Percentiles rank a stretch among this genome's conserved stretches.
These are phyloP conservation scores for Theonella swinhoei DNA, from an alignment of 37 sponge, comb jelly and placozoan genomes.

Conservation along the genomic window DNA sequence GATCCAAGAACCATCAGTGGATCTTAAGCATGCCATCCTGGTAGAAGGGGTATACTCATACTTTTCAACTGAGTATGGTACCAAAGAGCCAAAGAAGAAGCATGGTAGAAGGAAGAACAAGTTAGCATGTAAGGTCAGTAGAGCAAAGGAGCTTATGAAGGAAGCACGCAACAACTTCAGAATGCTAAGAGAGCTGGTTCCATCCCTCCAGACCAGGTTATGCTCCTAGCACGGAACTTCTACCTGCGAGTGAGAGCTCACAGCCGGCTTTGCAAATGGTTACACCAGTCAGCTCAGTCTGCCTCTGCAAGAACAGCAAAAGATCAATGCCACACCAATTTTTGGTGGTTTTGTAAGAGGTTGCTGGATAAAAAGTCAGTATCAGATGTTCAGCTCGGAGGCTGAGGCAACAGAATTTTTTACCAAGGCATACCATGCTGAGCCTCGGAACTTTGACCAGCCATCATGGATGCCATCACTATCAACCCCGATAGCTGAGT, in stretches of 20 bases:
- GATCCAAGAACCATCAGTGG: background rate
- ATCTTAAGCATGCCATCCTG: background rate
- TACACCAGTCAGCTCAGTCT: background rate
- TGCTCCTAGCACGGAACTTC: background rate
- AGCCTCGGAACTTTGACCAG: background rate
- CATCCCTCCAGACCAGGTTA: background rate
- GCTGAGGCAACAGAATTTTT: background rate
- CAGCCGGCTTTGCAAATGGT: background rate
- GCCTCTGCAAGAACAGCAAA: background rate
- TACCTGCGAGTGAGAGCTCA: background rate
- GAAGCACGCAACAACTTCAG: too few relatives aligned
- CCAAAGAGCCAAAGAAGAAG: background rate
- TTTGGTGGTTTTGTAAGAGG: background rate
- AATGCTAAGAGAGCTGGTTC: background rate
- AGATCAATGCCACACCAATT: background rate
- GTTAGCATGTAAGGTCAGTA: background rate
- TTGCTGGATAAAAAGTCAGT: background rate
- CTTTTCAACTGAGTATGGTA: background rate
- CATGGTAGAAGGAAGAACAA: background rate
- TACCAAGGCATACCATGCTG: background rate
- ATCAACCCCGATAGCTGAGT: background rate
- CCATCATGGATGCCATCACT: conserved; percentile 3
- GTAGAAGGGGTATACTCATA: background rate
- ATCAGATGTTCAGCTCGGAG: background rate
- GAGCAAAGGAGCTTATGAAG: background rate